Conservation (phyloP, 2,888 invertebrate genomes). For the Athalia rosae region DNA sequence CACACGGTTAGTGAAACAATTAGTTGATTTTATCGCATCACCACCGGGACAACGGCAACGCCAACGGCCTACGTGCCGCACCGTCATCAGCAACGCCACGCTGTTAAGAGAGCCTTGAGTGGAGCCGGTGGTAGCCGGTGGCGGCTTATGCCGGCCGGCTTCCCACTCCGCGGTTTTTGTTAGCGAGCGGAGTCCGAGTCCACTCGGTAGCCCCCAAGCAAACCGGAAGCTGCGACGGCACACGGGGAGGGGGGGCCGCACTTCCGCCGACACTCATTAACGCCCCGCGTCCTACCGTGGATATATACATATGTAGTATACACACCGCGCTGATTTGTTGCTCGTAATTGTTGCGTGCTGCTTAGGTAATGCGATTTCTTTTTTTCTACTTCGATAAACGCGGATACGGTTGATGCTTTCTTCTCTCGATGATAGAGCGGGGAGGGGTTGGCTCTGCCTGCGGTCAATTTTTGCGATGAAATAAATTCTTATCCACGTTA, state of each 20-base stretch:
- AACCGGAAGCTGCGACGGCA: constrained; percentile 68
- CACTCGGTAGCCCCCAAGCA: constrained; percentile 63
- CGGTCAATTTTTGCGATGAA: too few species aligned
- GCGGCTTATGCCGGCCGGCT: not conserved
- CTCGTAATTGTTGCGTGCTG: constrained; percentile 66
- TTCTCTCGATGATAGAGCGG: not conserved
- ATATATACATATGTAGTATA: too few species aligned
- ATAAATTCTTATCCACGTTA: too few species aligned
- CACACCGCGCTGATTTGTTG: constrained; percentile 70
- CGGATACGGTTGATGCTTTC: not conserved
- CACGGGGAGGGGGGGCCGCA: constrained; percentile 50
- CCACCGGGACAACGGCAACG: constrained; percentile 54
- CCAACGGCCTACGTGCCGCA: constrained; percentile 6
- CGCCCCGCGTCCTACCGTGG: constrained; percentile 59
- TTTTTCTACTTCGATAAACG: constrained; percentile 45
- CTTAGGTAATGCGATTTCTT: constrained; percentile 67
- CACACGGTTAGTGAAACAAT: constrained; percentile 74
- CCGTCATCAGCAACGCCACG: constrained; percentile 23
- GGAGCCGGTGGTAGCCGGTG: too few species aligned
- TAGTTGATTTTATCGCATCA: constrained; percentile 72
- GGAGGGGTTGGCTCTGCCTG: too few species aligned
- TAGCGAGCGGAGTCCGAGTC: not conserved
- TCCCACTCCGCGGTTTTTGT: not conserved
- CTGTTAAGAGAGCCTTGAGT: not conserved
- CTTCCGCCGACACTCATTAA: constrained; percentile 73